A percentile compares a stretch with the other conserved stretches of the same genome.
Conservation (phyloP, 2,888 invertebrate genomes). For the Vesta saturnalis region DNA sequence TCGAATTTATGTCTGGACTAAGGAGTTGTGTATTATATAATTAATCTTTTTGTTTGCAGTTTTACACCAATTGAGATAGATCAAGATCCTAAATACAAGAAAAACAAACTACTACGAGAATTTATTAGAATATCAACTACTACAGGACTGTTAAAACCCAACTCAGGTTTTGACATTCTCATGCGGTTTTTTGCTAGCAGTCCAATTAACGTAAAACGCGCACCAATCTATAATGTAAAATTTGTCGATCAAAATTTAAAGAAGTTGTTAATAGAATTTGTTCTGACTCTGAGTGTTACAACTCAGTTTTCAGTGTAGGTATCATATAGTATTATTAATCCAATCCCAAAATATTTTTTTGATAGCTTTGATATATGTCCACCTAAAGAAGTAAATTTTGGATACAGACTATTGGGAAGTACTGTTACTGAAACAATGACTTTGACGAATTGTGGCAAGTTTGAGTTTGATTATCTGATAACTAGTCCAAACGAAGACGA, state of each 20-base stretch:
- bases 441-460: constrained; percentile 70
- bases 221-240: constrained; percentile 51
- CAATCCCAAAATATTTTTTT: background rate
- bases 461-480: constrained; percentile 59
- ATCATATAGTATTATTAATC: background rate
- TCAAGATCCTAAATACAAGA: constrained; percentile 22
- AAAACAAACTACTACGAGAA: constrained; percentile 33
- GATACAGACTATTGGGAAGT: constrained; percentile 66
- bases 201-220: constrained; percentile 47
- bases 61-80: constrained; percentile 42
- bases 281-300: background rate
- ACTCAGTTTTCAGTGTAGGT: background rate
- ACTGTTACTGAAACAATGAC: constrained; percentile 66
- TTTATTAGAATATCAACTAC: constrained; percentile 35
- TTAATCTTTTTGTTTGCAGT: constrained; percentile 25
- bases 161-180: constrained; percentile 41
- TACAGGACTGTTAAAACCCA: constrained; percentile 35
- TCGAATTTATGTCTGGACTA: constrained; percentile 58
- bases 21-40: background rate
- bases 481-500: background rate
- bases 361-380: constrained; percentile 69
- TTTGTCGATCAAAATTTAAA: constrained; percentile 51
- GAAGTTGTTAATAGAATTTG: constrained; percentile 44
- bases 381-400: constrained; percentile 68
- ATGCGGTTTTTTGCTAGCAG: constrained; percentile 49